phyloP scores from a whole-genome alignment of 1,140 invertebrate genomes.

The Bombus picipes region DNA sequence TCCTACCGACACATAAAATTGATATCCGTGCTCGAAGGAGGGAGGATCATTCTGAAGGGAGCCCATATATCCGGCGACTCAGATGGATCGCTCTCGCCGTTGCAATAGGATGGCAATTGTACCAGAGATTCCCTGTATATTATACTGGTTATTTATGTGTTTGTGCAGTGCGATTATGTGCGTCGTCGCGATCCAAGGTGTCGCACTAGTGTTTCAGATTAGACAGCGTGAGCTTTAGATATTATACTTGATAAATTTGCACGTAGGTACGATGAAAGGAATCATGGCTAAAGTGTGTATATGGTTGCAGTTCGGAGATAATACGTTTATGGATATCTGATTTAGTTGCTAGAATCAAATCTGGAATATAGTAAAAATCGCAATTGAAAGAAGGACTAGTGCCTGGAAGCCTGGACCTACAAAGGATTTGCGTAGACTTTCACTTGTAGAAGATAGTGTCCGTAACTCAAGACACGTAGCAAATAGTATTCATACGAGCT shows the following conservation, averaged over 20 bases:
- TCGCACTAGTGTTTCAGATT: neutral
- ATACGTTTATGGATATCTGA: too few species aligned
- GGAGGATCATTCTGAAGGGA: slow-evolving; percentile 48
- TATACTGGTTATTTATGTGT: slow-evolving; percentile 31
- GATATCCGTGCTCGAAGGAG: slow-evolving; percentile 61
- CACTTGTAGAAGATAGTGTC: too few species aligned
- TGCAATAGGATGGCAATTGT: slow-evolving; percentile 13
- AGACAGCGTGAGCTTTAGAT: neutral
- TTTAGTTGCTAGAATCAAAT: too few species aligned
- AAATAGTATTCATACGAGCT: too few species aligned
- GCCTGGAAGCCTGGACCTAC: too few species aligned
- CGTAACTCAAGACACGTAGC: too few species aligned
- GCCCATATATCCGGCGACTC: slow-evolving; percentile 24
- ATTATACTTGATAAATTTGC: neutral
- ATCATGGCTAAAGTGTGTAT: neutral
- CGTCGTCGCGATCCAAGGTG: neutral
- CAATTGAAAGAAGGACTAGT: too few species aligned
- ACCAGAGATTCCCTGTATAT: slow-evolving; percentile 4
- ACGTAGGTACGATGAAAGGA: neutral
- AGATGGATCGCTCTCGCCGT: slow-evolving; percentile 21
- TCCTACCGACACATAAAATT: slow-evolving; percentile 69
- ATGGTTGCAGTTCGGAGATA: neutral
- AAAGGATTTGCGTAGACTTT: too few species aligned
- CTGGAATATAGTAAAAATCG: too few species aligned
- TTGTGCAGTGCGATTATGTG: slow-evolving; percentile 12